These are phyloP conservation scores for Gallinago paraguaiae DNA, from an alignment of 2,113 vertebrate genomes.

Conservation along the genomic window DNA sequence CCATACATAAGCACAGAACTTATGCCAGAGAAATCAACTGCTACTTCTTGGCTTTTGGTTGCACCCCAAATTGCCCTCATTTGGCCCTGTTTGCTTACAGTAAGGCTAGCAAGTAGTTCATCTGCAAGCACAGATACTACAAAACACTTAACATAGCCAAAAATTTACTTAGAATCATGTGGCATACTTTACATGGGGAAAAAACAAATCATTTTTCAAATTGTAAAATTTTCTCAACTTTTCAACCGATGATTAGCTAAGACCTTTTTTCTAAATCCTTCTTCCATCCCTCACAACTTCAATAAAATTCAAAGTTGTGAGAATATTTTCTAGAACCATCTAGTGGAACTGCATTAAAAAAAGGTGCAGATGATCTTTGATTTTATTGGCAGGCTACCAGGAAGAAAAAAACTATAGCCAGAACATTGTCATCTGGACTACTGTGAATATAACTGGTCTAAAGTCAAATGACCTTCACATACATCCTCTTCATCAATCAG, in stretches of 20 bases:
- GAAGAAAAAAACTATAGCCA: not conserved
- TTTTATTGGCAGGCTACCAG: not conserved
- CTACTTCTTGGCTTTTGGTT: not conserved
- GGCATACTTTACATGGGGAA: not conserved
- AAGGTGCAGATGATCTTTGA: not conserved
- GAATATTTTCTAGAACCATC: not conserved
- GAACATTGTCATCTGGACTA: not conserved
- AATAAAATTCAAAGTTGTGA: not conserved
- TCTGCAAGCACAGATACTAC: not conserved
- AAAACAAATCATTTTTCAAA: not conserved
- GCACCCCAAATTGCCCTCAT: not conserved
- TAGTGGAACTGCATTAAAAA: not conserved
- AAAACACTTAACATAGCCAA: not conserved
- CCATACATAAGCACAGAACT: fast-evolving
- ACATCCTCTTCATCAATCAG: not conserved
- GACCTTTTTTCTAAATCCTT: not conserved
- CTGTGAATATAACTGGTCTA: not conserved
- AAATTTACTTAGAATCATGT: not conserved
- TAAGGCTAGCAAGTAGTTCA: not conserved
- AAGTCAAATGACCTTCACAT: not conserved
- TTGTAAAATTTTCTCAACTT: not conserved
- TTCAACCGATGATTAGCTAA: not conserved
- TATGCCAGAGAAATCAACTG: not conserved
- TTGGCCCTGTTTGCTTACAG: not conserved
- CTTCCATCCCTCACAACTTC: not conserved